Evolutionary conservation across 2,113 vertebrate genomes (phyloP), one percentile per base, ranked within the genome.

Genomic region (Phycodurus eques): DNA sequence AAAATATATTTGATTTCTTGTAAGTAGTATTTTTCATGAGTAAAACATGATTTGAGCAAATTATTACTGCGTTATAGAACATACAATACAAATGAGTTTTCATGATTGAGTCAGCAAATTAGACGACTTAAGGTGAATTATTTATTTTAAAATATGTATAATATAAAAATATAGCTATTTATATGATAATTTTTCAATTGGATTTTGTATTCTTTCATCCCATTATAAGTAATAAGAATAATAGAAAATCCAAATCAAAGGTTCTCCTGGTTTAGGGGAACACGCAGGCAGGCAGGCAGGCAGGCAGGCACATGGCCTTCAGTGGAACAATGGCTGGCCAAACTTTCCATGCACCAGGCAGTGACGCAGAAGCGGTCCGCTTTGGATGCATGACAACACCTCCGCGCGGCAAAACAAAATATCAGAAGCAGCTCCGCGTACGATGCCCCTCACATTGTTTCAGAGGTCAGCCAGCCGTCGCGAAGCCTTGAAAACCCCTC

Each of bases 401-500:
- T 17, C 61, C 20, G 76, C 68, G 54, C 79, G 51, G 14, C 12
- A 17, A 53, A 53, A 7, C 51, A n/a, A 20, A 53, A 53, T n/a
- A 53, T 53, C n/a, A 9, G 51, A 53, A 53, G 15, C 13, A 39
- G 13, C 15, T 27, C 5, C 13, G 22, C 5, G 13, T 27, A 31
- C 2, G 8, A 22, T 31, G 22, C 10, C 0, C 57, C 31, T 11
- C 27, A 8, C 33, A 60, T 60, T 35, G 2, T 17, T 13, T 33
- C 63, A 77, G 74, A 73, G 72, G 75, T 76, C 79, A 81, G 69
- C 74, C 51, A 70, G 69, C 60, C 47, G 70, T 72, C 77, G 76
- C 57, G 51, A 83, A 65, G 67, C 74, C 68, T 75, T 70, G 75
- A 80, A 78, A 82, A 75, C 66, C 71, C 86, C 79, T 76, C n/a